Evolutionary conservation across 2,113 vertebrate genomes (phyloP), one percentile per base, ranked within the genome.

Genomic region (Siphamia tubifer): DNA sequence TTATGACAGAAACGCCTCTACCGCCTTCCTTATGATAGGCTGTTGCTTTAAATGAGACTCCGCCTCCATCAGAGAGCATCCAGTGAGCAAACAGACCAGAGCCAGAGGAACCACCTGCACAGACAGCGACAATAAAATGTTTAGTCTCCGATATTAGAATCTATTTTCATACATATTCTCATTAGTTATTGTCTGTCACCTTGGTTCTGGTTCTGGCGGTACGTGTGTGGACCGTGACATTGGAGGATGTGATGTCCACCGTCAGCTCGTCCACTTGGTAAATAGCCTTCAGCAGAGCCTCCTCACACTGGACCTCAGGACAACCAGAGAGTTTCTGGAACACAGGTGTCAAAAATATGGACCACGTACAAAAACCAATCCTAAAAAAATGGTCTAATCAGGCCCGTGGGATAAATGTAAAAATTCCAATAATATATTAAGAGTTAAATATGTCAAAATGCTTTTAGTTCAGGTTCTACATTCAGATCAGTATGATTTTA

Each of bases 101-200:
- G 92, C 91, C 25, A 81, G 68, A 1, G 92, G 93, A 25, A 95
- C 90, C 19, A 93, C 87, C 94, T 93, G 28, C 17, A 68, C 20
- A 61, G n/a, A 55, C 2, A 74, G 0, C 44, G 6, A 55, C 1
- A 45, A 24, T 0, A 38, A n/a, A 15, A 9, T 4, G 21, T 11
- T n/a, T 45, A 25, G 24, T 8, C 3, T n/a, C 5, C 8, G 13
- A 17, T 9, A n/a, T 40, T 0, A 13, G 1, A 38, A 1, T 31
- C 2, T 3, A 9, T 48, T 38, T 12, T 32, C 19, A 16, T 28
- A 16, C 6, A 28, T 17, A 3, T 24, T n/a, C 4, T n/a, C 6
- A 45, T 15, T 30, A 9, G 3, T 1, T 25, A 8, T 7, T 9
- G 10, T 25, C 1, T 2, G 10, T 87, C 51, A 94, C 93, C 82